Evolutionary conservation across 2,888 invertebrate genomes (phyloP).

Genomic region (Archips xylosteana): DNA sequence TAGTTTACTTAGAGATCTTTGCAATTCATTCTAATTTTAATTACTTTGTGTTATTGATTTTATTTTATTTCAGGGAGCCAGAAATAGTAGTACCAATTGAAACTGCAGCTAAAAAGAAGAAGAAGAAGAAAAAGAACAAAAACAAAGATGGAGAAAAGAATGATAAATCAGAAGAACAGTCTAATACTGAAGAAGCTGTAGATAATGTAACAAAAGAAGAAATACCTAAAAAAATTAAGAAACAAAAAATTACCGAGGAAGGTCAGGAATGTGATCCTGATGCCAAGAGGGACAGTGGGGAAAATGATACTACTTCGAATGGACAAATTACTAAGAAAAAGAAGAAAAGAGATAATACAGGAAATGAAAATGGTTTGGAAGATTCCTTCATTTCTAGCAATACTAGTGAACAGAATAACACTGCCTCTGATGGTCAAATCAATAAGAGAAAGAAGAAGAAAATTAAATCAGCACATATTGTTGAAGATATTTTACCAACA

Average conservation of each 20-base stretch:
- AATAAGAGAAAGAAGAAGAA: conserved; percentile 18
- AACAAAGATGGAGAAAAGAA: conserved; percentile 41
- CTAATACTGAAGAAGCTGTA: conserved; percentile 46
- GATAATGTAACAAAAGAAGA: conserved; percentile 42
- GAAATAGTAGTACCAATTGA: conserved; percentile 67
- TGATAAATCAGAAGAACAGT: conserved; percentile 44
- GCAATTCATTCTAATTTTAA: background rate
- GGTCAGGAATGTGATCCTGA: conserved; percentile 33
- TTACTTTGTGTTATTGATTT: background rate
- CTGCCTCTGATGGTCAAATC: background rate
- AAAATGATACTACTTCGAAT: conserved; percentile 20
- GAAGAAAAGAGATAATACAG: conserved; percentile 42
- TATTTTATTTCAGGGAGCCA: conserved; percentile 64
- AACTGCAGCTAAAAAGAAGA: conserved; percentile 72
- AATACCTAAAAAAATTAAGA: conserved; percentile 50
- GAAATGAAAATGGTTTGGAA: background rate
- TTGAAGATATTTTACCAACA: conserved; percentile 19
- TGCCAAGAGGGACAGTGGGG: background rate
- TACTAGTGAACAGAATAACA: background rate
- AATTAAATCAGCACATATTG: conserved; percentile 11
- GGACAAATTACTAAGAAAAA: conserved; percentile 37
- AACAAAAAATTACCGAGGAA: conserved; percentile 27
- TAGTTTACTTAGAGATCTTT: background rate
- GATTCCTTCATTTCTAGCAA: background rate
- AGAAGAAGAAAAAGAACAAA: conserved; percentile 73